Evolutionary conservation across 2,797 vertebrate species (phyloP), one percentile per base, ranked within the genome.

Genomic region (Pipistrellus kuhlii): DNA sequence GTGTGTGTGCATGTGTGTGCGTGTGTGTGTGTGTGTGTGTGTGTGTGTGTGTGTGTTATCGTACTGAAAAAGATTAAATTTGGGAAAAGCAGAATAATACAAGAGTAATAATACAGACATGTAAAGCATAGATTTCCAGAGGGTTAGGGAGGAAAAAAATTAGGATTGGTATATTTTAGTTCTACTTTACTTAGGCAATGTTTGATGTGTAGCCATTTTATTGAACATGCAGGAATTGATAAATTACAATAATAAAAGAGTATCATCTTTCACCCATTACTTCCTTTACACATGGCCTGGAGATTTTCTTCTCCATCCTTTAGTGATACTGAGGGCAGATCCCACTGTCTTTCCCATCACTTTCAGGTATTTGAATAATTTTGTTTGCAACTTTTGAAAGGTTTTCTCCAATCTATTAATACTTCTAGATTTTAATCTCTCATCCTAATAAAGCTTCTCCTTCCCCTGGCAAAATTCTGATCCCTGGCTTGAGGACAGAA

Each of bases 351-450:
- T 90, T 23, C 13, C 35, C 14, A 71, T 44, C 15, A 75, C 1
- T 57, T 69, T 84, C 27, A 80, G 32, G 10, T 76, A 86, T 72
- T 77, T 41, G 10, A 90, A 66, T 14, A 21, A 71, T 72, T 94
- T 94, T 77, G 5, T 55, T 85, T 93, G 78, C 41, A 46, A n/a
- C 27, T 83, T 93, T 57, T 66, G 51, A 51, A 66, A 95, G 5
- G 0, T 62, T 91, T 25, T 30, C 20, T 80, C 15, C 41, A 55
- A 35, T 59, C 17, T 71, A n/a, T n/a, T n/a, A n/a, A n/a, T n/a
- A 75, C 69, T 82, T 75, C 5, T n/a, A 82, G 71, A 48, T 5
- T 69, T 88, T 35, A 85, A 38, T 88, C 12, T 81, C 8, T 7
- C 30, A 30, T 55, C 27, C 59, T 76, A 57, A 90, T 73, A 69